Conservation (phyloP, 2,888 invertebrate genomes). For the Himalopsyche tibetana region DNA sequence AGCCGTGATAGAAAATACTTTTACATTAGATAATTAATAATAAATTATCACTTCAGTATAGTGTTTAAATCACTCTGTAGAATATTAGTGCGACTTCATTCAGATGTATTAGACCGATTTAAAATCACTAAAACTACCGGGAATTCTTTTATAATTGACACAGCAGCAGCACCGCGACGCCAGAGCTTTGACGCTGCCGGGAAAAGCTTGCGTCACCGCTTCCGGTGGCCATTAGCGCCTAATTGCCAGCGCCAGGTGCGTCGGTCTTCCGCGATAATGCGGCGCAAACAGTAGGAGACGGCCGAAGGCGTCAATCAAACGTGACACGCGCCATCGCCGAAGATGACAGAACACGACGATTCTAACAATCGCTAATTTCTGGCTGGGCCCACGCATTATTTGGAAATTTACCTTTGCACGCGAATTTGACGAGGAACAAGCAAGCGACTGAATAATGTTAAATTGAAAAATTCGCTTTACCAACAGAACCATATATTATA, state of each 20-base stretch:
- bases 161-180: slow-evolving; percentile 28
- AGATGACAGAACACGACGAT: slow-evolving; percentile 33
- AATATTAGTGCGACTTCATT: no score
- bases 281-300: slow-evolving; percentile 17
- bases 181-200: slow-evolving; percentile 36
- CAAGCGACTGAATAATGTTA: neutral
- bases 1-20: no score
- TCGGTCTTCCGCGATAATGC: slow-evolving; percentile 37
- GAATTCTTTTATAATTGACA: slow-evolving; percentile 31
- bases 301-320: slow-evolving; percentile 29
- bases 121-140: neutral
- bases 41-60: no score
- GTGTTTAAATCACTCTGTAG: no score
- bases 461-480: no score
- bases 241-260: slow-evolving; percentile 42
- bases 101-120: neutral
- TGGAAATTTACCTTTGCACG: slow-evolving; percentile 8
- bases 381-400: slow-evolving; percentile 3
- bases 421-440: neutral
- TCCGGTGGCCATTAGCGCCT: slow-evolving; percentile 38
- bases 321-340: slow-evolving; percentile 20
- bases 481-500: no score
- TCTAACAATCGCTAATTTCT: slow-evolving; percentile 40
- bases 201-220: slow-evolving; percentile 16
- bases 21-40: no score